Base-by-base conservation (phyloP, 35 echinoderm and acorn worm species). In the Heliocidaris tuberculata region DNA sequence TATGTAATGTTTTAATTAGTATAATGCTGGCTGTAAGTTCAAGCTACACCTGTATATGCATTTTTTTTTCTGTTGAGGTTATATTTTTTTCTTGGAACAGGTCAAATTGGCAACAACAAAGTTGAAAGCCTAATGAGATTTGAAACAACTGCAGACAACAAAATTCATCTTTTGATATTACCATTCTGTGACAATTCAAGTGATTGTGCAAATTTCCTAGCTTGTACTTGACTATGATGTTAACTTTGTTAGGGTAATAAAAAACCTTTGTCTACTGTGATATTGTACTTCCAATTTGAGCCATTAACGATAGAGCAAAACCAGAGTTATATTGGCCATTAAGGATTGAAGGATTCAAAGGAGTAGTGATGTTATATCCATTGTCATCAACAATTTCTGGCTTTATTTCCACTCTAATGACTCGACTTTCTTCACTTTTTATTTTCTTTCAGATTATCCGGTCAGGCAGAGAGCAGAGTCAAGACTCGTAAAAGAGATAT, bases 401-500 rank as follows among this genome's bases (percentile, higher is more conserved):
- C 65, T 78, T 78, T 78, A 78, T 78, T 78, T 29, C 65, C 21
- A 78, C 65, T 78, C 65, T 78, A 78, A 78, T 78, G 65, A 78
- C 65, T n/a, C 7, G 27, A 78, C 24, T 78, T n/a, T 78, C 65
- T 78, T 21, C 6, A n/a, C 65, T 27, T 78, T 78, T 78, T 78
- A n/a, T 78, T 78, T 78, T 78, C 65, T 78, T 78, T 78, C 65
- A n/a, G 65, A 78, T 78, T 27, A 78, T 78, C 27, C 65, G 27
- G 8, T 8, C 65, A 78, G 65, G 65, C 65, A 78, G 65, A 27
- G 21, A 78, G 65, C 65, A 78, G 27, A 27, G 65, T 21, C 65
- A 78, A 71, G 61, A 71, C 61, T 71, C 61, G 24, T 71, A 71
- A 71, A 70, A 70, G 27, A 78, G 65, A 78, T 78, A 2, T 78